These are phyloP conservation scores for Phataginus tetradactyla DNA, from an alignment of 2,797 vertebrate species.

Conservation along the genomic window DNA sequence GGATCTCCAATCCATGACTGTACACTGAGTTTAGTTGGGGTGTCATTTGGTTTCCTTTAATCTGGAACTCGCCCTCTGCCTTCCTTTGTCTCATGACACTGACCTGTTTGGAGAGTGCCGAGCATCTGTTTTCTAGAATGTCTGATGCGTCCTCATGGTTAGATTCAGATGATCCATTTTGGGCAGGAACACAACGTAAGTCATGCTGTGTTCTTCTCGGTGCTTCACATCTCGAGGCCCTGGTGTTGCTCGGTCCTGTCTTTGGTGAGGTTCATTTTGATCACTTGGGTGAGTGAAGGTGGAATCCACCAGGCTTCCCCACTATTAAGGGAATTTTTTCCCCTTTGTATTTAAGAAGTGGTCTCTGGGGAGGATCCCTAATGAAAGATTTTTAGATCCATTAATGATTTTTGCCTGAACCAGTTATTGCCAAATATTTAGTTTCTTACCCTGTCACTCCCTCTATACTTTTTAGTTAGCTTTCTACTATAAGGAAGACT, in stretches of 20 bases:
- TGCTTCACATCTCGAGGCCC: not conserved
- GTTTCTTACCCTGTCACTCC: not conserved
- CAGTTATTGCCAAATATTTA: constrained; percentile 8
- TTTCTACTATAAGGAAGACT: not conserved
- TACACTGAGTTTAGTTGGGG: not conserved
- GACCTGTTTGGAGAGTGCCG: not conserved
- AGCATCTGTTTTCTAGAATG: not conserved
- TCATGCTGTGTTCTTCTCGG: not conserved
- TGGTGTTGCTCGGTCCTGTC: not conserved
- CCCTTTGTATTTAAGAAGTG: not conserved
- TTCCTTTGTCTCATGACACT: not conserved
- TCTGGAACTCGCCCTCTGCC: not conserved
- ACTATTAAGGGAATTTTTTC: not conserved
- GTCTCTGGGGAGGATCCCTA: not conserved
- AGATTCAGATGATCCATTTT: not conserved
- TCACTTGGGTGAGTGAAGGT: not conserved
- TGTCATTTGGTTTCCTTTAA: not conserved
- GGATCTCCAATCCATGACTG: not conserved
- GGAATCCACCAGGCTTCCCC: not conserved
- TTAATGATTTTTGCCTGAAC: not conserved
- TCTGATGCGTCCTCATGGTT: not conserved
- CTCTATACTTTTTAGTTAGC: not conserved
- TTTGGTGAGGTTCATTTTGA: not conserved
- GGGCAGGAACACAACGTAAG: not conserved
- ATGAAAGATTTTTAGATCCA: not conserved